phyloP scores from a whole-genome alignment of 2,113 vertebrate species.

The Notarius quadriscutis region DNA sequence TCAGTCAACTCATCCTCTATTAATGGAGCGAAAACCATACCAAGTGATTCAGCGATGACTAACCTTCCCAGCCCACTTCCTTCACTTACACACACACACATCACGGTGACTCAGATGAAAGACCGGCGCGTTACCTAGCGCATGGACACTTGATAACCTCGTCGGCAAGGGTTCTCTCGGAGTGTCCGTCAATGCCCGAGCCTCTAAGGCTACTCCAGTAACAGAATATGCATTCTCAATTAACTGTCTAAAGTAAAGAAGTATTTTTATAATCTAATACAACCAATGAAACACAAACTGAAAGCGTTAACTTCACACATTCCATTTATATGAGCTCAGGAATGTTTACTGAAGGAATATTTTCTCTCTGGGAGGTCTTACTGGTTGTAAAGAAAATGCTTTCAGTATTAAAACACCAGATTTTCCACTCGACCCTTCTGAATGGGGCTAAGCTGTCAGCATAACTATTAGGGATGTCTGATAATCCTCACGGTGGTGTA shows the following conservation, averaged over 20 bases:
- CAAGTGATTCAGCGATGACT: slow-evolving; percentile 39
- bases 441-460: neutral
- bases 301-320: neutral
- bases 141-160: neutral
- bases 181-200: neutral
- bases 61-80: neutral
- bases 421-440: neutral
- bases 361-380: neutral
- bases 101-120: slow-evolving; percentile 8
- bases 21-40: slow-evolving; percentile 13
- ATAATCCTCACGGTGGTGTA: too few species aligned
- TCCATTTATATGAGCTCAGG: neutral
- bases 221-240: neutral
- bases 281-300: neutral
- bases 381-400: neutral
- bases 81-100: neutral
- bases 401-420: neutral
- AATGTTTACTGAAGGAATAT: neutral
- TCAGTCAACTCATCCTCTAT: slow-evolving; percentile 25
- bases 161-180: neutral
- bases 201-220: neutral
- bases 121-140: neutral
- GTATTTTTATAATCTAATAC: neutral
- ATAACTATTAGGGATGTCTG: neutral
- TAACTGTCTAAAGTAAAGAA: neutral